Evolutionary conservation across 2,113 vertebrate genomes (phyloP).

Genomic region (Lates calcarifer): DNA sequence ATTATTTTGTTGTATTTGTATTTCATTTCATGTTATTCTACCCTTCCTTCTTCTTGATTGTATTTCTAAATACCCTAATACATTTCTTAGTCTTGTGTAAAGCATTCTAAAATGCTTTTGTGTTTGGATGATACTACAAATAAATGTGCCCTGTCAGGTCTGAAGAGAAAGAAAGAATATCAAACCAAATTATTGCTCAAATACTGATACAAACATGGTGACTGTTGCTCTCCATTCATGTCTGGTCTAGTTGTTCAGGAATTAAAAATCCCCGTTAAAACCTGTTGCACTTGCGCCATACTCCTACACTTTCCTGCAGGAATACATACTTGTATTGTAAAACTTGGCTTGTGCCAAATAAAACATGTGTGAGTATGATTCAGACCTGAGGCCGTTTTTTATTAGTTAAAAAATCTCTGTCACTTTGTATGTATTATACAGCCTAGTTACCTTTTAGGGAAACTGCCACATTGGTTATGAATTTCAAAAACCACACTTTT

Average conservation of each 20-base stretch:
- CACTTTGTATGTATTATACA: not conserved
- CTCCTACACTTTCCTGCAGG: slow-evolving; percentile 36
- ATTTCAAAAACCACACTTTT: not conserved
- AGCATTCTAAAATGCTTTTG: not conserved
- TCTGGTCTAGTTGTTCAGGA: slow-evolving; percentile 67
- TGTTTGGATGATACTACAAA: not conserved
- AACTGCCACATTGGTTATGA: not conserved
- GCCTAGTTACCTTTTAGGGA: not conserved
- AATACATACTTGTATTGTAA: slow-evolving; percentile 1
- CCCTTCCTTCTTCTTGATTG: too few species aligned
- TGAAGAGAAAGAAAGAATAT: not conserved
- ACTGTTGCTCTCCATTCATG: slow-evolving; percentile 47
- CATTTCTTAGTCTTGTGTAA: not conserved
- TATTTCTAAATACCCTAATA: not conserved
- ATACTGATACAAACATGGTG: not conserved
- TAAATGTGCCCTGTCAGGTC: not conserved
- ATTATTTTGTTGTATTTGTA: not conserved
- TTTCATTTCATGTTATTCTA: not conserved
- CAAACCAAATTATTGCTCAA: not conserved
- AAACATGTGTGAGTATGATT: slow-evolving; percentile 14
- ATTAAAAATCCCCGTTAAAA: slow-evolving; percentile 62
- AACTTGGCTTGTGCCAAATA: not conserved
- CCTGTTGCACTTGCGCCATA: slow-evolving; percentile 58
- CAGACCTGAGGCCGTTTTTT: not conserved
- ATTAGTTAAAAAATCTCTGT: not conserved